Conservation (phyloP, 92 coral and sea anemone species). For the Siderastrea siderea region DNA sequence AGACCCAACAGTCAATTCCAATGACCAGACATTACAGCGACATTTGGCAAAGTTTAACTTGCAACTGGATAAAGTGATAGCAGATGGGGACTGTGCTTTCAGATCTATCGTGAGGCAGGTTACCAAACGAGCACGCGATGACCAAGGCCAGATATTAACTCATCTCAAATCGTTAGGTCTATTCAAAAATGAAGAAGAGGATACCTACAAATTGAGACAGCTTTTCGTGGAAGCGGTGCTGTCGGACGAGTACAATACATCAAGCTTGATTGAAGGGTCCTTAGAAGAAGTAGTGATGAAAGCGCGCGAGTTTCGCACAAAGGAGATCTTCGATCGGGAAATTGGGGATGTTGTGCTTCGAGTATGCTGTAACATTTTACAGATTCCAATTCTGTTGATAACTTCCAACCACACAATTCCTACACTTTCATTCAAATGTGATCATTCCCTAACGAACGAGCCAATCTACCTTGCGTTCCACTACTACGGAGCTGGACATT, state of each 20-base stretch:
- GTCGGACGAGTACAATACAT: background rate
- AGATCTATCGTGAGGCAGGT: constrained; percentile 30
- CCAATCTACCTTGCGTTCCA: constrained; percentile 59
- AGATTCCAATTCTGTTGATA: constrained; percentile 53
- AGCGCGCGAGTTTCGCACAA: constrained; percentile 11
- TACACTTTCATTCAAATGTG: constrained; percentile 26
- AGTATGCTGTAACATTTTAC: constrained; percentile 37
- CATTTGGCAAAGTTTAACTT: constrained; percentile 43
- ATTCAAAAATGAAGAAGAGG: constrained; percentile 21
- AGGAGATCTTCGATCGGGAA: constrained; percentile 40
- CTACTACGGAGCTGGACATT: constrained; percentile 75
- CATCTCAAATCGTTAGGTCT: constrained; percentile 22
- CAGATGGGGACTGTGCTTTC: constrained; percentile 64
- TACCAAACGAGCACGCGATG: constrained; percentile 13
- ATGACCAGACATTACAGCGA: constrained; percentile 24
- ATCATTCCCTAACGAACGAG: constrained; percentile 28
- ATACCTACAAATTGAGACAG: constrained; percentile 10
- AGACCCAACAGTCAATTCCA: constrained; percentile 38
- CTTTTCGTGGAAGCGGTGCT: constrained; percentile 42
- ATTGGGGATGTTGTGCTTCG: constrained; percentile 62
- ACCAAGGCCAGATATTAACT: background rate
- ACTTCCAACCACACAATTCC: constrained; percentile 25
- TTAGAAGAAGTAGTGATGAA: background rate
- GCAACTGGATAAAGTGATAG: constrained; percentile 31
- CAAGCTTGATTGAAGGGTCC: constrained; percentile 1